A percentile compares a stretch with the other conserved stretches of the same genome.
Evolutionary conservation across 2,113 vertebrate species (phyloP).

Genomic region (Toxostoma redivivum): DNA sequence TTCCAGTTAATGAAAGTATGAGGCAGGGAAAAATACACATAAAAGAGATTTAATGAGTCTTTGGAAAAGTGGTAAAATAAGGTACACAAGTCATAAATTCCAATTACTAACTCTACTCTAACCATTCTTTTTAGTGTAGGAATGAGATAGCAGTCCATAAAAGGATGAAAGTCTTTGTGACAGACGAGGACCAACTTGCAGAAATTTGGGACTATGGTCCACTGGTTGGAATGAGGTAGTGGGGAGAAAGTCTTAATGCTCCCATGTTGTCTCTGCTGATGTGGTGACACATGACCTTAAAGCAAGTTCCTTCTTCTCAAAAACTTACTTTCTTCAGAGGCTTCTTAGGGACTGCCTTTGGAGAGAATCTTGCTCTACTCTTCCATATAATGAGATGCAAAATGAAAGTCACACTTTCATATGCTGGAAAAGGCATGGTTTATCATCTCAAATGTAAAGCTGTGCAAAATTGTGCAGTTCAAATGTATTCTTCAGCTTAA

Average conservation of each 20-base stretch:
- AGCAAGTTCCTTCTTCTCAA: neutral
- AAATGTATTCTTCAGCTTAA: neutral
- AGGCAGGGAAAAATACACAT: slow-evolving; percentile 67
- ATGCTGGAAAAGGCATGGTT: neutral
- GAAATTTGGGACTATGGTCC: neutral
- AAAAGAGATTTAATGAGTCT: slow-evolving; percentile 78
- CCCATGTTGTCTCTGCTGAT: neutral
- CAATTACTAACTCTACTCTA: slow-evolving; percentile 57
- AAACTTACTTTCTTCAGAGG: neutral
- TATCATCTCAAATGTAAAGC: neutral
- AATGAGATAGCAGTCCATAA: slow-evolving; percentile 36
- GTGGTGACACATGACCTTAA: neutral
- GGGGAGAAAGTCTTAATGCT: neutral
- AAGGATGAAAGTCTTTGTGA: slow-evolving; percentile 11
- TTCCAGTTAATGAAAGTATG: slow-evolving; percentile 70
- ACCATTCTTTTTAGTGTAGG: slow-evolving; percentile 48
- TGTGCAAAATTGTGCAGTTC: neutral
- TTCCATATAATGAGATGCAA: neutral
- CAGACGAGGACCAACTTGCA: neutral
- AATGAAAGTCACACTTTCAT: neutral
- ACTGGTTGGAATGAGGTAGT: neutral
- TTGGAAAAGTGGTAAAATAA: slow-evolving; percentile 68
- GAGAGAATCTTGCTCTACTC: neutral
- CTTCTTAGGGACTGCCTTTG: neutral
- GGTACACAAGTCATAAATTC: slow-evolving; percentile 73